Evolutionary conservation across 2,888 invertebrate genomes (phyloP).

Genomic region (Tetragnatha montana): DNA sequence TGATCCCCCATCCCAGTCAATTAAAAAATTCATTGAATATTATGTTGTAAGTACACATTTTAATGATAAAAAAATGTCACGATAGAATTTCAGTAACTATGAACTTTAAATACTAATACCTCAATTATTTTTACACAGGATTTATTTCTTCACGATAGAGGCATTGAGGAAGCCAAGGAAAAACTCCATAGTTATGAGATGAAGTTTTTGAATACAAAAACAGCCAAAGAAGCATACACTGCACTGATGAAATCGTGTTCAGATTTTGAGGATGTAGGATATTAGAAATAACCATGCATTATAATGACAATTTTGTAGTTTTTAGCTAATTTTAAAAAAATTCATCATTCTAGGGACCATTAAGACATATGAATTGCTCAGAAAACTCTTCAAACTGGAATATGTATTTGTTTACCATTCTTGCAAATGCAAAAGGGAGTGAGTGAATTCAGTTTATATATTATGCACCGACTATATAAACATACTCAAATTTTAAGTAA

Average conservation of each 20-base stretch:
- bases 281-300: background rate
- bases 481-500: no score
- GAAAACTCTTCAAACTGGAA: conserved; percentile 47
- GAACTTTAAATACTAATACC: no score
- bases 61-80: background rate
- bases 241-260: conserved; percentile 6
- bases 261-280: conserved; percentile 41
- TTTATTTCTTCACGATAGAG: conserved; percentile 19
- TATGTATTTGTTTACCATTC: conserved; percentile 25
- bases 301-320: background rate
- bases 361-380: conserved; percentile 11
- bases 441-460: background rate
- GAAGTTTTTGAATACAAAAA: conserved; percentile 9
- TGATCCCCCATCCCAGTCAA: background rate
- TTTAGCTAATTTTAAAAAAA: background rate
- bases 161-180: conserved; percentile 12
- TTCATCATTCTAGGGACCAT: background rate
- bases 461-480: no score
- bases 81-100: no score
- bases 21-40: background rate
- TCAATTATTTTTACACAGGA: conserved; percentile 21
- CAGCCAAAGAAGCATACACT: conserved; percentile 26
- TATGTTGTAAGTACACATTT: conserved; percentile 12
- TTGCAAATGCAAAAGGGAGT: conserved; percentile 35
- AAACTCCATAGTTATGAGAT: background rate